phyloP scores from a whole-genome alignment of 2,797 vertebrate genomes.

The Bradypodion pumilum region DNA sequence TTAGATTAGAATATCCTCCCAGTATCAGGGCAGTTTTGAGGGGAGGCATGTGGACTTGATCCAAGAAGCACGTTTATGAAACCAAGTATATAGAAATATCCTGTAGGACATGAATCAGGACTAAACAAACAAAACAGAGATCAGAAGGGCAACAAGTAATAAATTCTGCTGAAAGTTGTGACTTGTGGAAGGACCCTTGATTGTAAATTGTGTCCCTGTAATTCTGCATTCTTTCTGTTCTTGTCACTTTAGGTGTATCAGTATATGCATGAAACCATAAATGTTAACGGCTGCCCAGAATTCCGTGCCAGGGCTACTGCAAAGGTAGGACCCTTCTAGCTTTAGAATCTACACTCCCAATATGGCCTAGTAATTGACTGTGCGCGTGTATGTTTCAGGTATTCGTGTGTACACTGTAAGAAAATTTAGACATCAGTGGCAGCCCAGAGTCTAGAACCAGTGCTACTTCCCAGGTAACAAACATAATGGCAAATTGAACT shows the following conservation, averaged over 20 bases:
- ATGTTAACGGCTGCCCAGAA: slow-evolving; percentile 95
- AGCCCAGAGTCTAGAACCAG: slow-evolving; percentile 86
- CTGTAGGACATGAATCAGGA: background rate
- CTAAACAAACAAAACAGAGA: background rate
- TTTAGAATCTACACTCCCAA: slow-evolving; percentile 67
- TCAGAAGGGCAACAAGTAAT: background rate
- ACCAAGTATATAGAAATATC: background rate
- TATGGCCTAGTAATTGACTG: slow-evolving; percentile 82
- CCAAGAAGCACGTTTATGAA: background rate
- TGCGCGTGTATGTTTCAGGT: slow-evolving; percentile 86
- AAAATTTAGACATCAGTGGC: slow-evolving; percentile 87
- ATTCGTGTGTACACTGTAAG: slow-evolving; percentile 87
- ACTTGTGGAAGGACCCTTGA: slow-evolving; percentile 4
- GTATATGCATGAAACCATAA: slow-evolving; percentile 99
- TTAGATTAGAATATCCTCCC: background rate
- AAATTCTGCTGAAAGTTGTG: background rate
- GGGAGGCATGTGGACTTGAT: background rate
- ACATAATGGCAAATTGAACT: slow-evolving; percentile 81
- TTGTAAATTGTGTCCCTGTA: slow-evolving; percentile 58
- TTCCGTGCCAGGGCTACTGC: slow-evolving; percentile 97
- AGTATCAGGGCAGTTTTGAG: background rate
- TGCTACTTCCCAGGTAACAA: slow-evolving; percentile 85
- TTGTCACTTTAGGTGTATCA: slow-evolving; percentile 91
- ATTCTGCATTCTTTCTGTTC: slow-evolving; percentile 56
- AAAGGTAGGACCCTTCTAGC: slow-evolving; percentile 85